Evolutionary conservation across 2,113 vertebrate genomes (phyloP).

Genomic region (Cinclus cinclus): DNA sequence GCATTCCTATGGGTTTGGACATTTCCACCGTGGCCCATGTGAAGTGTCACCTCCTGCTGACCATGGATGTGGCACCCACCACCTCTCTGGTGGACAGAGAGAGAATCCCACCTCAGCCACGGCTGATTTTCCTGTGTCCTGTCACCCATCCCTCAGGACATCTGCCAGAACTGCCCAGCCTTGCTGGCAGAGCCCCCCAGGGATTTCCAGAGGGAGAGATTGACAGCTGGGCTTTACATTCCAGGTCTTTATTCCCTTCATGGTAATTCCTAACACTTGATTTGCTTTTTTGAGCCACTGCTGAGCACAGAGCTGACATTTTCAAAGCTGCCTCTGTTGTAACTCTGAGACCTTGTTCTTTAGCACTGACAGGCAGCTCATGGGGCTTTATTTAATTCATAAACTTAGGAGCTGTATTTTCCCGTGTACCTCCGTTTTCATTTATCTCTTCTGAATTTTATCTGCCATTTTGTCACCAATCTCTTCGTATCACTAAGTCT

Average conservation of each 20-base stretch:
- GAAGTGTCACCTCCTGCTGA: neutral
- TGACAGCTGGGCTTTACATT: neutral
- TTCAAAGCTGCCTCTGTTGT: constrained; percentile 29
- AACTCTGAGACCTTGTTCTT: constrained; percentile 29
- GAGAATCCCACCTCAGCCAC: neutral
- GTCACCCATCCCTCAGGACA: neutral
- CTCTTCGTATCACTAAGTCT: neutral
- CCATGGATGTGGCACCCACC: fast-evolving
- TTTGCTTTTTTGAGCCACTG: constrained; percentile 4
- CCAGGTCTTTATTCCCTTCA: neutral
- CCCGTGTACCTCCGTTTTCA: neutral
- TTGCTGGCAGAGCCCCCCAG: neutral
- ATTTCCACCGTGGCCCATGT: fast-evolving
- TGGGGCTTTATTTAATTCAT: constrained; percentile 16
- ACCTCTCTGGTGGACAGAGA: neutral
- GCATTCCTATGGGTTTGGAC: fast-evolving
- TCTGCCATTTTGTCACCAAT: constrained; percentile 9
- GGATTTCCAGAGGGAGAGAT: neutral
- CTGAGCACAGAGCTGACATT: constrained; percentile 30
- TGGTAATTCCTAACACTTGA: constrained; percentile 20
- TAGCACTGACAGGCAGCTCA: constrained; percentile 26
- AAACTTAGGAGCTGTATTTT: neutral
- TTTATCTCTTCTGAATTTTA: neutral
- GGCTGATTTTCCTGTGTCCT: neutral
- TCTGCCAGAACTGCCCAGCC: neutral